phyloP scores from a whole-genome alignment of 2,113 vertebrate genomes.

The Neotragus moschatus region DNA sequence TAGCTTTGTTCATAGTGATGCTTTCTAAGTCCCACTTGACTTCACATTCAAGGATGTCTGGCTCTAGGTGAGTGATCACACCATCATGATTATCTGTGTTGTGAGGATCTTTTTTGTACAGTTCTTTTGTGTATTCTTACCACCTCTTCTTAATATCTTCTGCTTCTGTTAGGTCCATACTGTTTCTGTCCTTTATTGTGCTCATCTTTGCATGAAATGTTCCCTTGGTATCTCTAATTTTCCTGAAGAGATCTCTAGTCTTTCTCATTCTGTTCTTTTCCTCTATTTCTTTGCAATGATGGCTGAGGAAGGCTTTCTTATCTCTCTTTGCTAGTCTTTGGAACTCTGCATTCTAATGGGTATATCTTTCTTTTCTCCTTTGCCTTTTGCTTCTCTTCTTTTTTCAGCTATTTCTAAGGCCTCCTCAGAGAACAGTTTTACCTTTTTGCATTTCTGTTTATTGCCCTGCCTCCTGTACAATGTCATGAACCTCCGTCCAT shows the following conservation, averaged over 20 bases:
- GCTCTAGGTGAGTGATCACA: not conserved
- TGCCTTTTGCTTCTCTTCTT: not conserved
- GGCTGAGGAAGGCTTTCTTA: not conserved
- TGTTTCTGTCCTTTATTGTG: not conserved
- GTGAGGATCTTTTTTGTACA: not conserved
- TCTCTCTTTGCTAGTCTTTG: not conserved
- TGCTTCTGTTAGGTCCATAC: not conserved
- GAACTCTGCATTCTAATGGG: not conserved
- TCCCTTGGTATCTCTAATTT: not conserved
- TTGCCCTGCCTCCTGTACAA: not conserved
- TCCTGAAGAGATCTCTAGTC: not conserved
- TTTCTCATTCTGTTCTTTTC: not conserved
- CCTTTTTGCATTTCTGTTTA: not conserved
- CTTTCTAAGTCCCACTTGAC: not conserved
- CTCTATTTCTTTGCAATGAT: not conserved
- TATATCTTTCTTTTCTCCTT: not conserved
- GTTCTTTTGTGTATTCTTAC: not conserved
- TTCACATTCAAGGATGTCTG: not conserved
- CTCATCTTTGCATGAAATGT: not conserved
- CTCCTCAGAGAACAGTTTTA: not conserved
- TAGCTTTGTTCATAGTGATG: not conserved
- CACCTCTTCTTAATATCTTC: not conserved
- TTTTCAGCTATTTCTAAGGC: not conserved
- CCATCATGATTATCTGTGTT: not conserved
- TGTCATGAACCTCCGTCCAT: rapidly evolving